Base-by-base conservation (phyloP, 2,797 vertebrate genomes). In the Onychomys arenicola region DNA sequence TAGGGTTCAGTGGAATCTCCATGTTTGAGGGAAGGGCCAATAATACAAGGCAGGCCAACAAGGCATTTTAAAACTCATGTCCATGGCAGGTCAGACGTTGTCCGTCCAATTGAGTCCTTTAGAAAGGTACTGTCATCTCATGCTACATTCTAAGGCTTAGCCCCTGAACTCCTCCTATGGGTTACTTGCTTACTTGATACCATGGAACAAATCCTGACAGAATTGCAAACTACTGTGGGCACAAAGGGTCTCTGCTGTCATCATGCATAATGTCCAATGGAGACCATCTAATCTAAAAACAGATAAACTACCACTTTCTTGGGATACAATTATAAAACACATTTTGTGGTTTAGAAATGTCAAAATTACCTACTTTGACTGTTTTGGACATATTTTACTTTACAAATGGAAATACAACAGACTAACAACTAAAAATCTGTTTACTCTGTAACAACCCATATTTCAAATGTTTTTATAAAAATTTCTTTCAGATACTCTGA, bases 401-500 rank as follows among this genome's bases (percentile, higher is more conserved):
- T 73, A 75, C 52, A 95, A 94, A 96, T 93, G 34, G 14, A 94
- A 94, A 92, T 95, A 40, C 34, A 96, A 87, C 55, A 93, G 49
- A n/a, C 73, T 92, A 96, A 93, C 23, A 97, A 95, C 90, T 91
- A 96, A 95, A 91, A 97, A 86, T 96, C 9, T 87, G 89, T 61
- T 82, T 97, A 90, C 57, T 95, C 85, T 96, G 82, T 67, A 96
- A 96, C 52, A 92, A 91, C 37, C 92, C 93, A 81, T 61, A 96
- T 49, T 97, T 93, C 91, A 76, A 94, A 80, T 94, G 78, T 92
- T 97, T 97, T 97, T 97, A 98, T 97, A 98, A 98, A 98, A 98
- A 94, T 98, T 98, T 96, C 93, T 98, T 98, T 98, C 93, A 98
- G 91, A 93, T 96, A 98, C 92, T 97, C 98, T 98, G 98, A 98